A percentile compares a stretch with the other conserved stretches of the same genome.
phyloP scores from a whole-genome alignment of 2,888 invertebrate species.

The Melinopterus prodromus region DNA sequence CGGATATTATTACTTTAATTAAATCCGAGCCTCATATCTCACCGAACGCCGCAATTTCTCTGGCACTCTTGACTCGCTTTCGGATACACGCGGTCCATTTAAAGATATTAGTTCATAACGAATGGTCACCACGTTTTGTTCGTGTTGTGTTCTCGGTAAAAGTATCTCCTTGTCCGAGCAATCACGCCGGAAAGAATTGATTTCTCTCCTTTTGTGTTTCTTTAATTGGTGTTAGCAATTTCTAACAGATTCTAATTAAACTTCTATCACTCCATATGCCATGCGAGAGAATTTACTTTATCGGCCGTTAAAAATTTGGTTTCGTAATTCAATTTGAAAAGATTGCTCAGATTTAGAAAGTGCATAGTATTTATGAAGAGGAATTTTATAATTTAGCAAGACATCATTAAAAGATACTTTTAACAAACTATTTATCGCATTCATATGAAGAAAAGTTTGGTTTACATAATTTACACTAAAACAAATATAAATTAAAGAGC shows the following conservation, averaged over 20 bases:
- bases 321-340: not conserved
- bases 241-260: not conserved
- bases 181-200: not conserved
- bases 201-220: not conserved
- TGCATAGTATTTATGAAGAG: not conserved
- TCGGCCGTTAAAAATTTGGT: not conserved
- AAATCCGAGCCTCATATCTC: not conserved
- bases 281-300: not conserved
- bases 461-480: not conserved
- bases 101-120: slow-evolving; percentile 4
- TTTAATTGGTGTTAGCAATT: slow-evolving; percentile 4
- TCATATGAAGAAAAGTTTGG: not conserved
- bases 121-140: not conserved
- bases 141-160: not conserved
- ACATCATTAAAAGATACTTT: too few relatives aligned
- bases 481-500: too few relatives aligned
- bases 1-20: not conserved
- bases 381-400: too few relatives aligned
- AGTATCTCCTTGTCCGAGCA: not conserved
- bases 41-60: not conserved
- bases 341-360: not conserved
- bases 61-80: not conserved
- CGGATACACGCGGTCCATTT: not conserved
- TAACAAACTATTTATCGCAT: not conserved
- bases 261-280: not conserved